Evolutionary conservation across 2,797 vertebrate genomes (phyloP).

Genomic region (Peromyscus nudipes): DNA sequence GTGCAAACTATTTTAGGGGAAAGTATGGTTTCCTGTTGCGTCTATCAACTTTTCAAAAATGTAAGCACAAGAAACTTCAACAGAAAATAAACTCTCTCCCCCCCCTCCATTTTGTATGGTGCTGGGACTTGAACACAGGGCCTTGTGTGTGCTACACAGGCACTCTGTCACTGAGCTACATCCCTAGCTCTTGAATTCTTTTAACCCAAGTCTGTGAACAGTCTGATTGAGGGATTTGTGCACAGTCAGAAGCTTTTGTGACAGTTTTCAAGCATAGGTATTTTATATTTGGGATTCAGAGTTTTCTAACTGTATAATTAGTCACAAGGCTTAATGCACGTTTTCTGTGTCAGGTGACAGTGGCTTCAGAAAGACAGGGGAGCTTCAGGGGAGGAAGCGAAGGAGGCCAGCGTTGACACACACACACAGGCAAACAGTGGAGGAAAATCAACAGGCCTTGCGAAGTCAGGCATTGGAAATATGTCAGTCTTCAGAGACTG

Average conservation of each 20-base stretch:
- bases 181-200: constrained; percentile 4
- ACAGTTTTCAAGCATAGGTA: constrained; percentile 29
- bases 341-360: constrained; percentile 71
- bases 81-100: constrained; percentile 65
- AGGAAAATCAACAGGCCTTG: constrained; percentile 83
- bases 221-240: constrained; percentile 67
- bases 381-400: constrained; percentile 77
- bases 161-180: neutral
- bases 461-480: constrained; percentile 83
- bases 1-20: neutral
- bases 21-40: constrained; percentile 45
- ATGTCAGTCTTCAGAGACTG: constrained; percentile 82
- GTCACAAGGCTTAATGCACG: constrained; percentile 65
- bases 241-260: constrained; percentile 74
- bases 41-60: constrained; percentile 57
- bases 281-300: constrained; percentile 59
- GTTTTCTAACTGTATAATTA: constrained; percentile 79
- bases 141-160: neutral
- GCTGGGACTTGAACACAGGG: neutral
- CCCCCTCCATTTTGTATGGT: neutral
- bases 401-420: constrained; percentile 84
- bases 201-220: constrained; percentile 52
- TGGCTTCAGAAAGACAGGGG: constrained; percentile 80
- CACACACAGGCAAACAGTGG: constrained; percentile 79
- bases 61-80: constrained; percentile 52